Base-by-base conservation (phyloP, 2,797 vertebrate genomes). In the Myripristis murdjan region DNA sequence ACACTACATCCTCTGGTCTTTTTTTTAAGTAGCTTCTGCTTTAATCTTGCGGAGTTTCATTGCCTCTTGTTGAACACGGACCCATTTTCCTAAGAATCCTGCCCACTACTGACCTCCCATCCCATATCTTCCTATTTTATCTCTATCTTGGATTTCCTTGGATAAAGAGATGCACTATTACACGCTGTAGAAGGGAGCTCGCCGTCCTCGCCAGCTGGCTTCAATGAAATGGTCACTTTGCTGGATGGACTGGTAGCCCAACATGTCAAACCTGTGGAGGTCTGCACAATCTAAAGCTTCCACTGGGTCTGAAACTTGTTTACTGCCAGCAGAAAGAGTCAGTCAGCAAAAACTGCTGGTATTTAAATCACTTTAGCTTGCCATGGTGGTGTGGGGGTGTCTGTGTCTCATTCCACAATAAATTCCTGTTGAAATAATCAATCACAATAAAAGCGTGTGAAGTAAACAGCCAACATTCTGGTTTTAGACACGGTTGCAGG, bases 181-280 rank as follows among this genome's bases (percentile, higher is more conserved):
- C 46, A 70, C 48, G 14, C 65, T 63, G 53, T 11, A 56, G 60
- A 65, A 26, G 31, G 11, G 33, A 26, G 46, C 9, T 28, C 51
- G n/a, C 18, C 49, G 54, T 31, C 10, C n/a, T 4, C 8, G 51
- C 53, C 84, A 86, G 80, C 78, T 85, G 84, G 76, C 66, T 70
- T 74, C 18, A 64, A 75, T 83, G 64, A 82, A 72, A 46, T 18
- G 1, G 37, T 75, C n/a, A 23, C 64, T 68, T n/a, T n/a, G n/a
- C n/a, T n/a, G n/a, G n/a, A n/a, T n/a, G n/a, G n/a, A n/a, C 70
- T 72, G 58, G 7, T 5, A 66, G 69, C 26, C n/a, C n/a, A n/a
- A n/a, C 69, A 47, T 61, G 49, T 81, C 55, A 10, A 12, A 24
- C 48, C 48, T 15, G 48, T 26, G 22, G 48, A 23, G 23, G 48